A percentile compares a stretch with the other conserved stretches of the same genome.
Evolutionary conservation across 2,797 vertebrate species (phyloP).

Genomic region (Hyperoplus immaculatus): DNA sequence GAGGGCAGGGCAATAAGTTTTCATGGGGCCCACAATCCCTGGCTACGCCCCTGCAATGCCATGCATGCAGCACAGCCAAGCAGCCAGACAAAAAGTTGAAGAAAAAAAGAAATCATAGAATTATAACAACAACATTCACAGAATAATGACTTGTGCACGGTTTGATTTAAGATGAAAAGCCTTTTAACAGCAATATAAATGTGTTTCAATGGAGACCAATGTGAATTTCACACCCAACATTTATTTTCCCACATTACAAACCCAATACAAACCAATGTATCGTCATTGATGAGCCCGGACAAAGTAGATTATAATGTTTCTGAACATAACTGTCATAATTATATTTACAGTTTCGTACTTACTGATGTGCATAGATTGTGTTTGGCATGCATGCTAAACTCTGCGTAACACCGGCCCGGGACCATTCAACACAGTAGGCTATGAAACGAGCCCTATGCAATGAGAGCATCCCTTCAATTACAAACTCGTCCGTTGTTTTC

Average conservation of each 20-base stretch:
- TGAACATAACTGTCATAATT: too few relatives aligned
- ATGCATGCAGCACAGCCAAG: constrained; percentile 12
- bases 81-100: constrained; percentile 16
- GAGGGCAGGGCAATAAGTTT: too few relatives aligned
- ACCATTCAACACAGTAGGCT: constrained; percentile 17
- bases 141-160: constrained; percentile 3
- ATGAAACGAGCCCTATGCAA: constrained; percentile 10
- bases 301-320: too few relatives aligned
- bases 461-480: constrained; percentile 48
- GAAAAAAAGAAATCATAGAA: background rate
- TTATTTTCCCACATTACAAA: too few relatives aligned
- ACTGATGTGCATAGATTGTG: too few relatives aligned
- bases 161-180: constrained; percentile 4
- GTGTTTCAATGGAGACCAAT: constrained; percentile 9
- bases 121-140: background rate
- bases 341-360: too few relatives aligned
- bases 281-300: too few relatives aligned
- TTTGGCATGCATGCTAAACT: too few relatives aligned
- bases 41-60: too few relatives aligned
- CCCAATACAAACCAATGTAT: too few relatives aligned
- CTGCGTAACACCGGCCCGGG: background rate
- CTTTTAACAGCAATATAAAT: constrained; percentile 12
- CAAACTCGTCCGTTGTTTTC: constrained; percentile 32
- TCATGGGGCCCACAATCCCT: too few relatives aligned
- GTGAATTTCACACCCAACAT: background rate